Base-by-base conservation (phyloP, 2,113 vertebrate species). In the Bubo blakistoni region DNA sequence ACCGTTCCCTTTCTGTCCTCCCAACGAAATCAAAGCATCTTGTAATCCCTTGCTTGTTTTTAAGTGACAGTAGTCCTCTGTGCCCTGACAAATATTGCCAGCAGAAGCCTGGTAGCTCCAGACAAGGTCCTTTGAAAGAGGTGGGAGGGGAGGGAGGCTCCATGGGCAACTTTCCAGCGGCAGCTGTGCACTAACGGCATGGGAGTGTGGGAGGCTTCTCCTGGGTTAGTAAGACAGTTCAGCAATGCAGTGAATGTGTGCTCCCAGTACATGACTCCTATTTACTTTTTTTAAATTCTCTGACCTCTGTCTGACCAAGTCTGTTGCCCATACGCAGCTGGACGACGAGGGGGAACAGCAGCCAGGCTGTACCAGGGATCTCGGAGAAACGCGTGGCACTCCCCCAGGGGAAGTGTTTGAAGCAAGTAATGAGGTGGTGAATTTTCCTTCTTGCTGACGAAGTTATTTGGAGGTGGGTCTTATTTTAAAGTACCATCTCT, bases 131-230 rank as follows among this genome's bases (percentile, higher is more conserved):
- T 77, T 81, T 81, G 44, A 69, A 86, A 77, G 70, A 92, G 86
- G 81, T 94, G 87, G 73, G 62, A 84, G 69, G 63, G 58, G 69
- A 92, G 61, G 91, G 89, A 90, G 86, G 82, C 88, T 85, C 57
- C 7, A 18, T 9, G 46, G 93, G 87, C 74, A 94, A 34, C 88
- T 95, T 95, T 97, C 93, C 96, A 97, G 95, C 34, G 29, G 95
- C 91, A 96, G 91, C 91, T 95, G 92, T 71, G 54, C 66, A 27
- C 55, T 76, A 72, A 69, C 11, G 58, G 85, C 92, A 92, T 78
- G 93, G 95, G 74, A 90, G 92, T 70, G 51, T 86, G 76, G 91
- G 94, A 94, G 78, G 89, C 83, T 81, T 86, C 63, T 80, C 73
- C 84, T 13, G 70, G 63, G 65, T 78, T 79, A 69, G 92, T 84